Percentiles rank a stretch among this genome's conserved stretches.
Conservation (phyloP, 2,797 vertebrate species). For the Peromyscus eremicus region DNA sequence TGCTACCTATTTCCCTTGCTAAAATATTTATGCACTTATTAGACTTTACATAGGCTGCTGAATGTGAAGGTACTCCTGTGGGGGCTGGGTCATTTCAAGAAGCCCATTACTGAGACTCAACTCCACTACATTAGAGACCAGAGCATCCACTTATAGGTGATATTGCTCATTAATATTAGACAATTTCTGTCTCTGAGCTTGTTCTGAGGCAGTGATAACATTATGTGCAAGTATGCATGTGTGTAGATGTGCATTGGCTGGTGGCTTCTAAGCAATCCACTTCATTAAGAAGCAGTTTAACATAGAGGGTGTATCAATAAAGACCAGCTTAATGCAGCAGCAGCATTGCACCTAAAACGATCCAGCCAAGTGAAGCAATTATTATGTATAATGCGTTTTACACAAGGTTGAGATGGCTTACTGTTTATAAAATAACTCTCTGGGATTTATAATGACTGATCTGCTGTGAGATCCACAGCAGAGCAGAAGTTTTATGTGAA, state of each 20-base stretch:
- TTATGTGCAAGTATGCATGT: constrained; percentile 59
- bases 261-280: constrained; percentile 79
- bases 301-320: constrained; percentile 76
- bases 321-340: constrained; percentile 77
- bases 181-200: constrained; percentile 85
- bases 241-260: not conserved
- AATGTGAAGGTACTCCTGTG: constrained; percentile 82
- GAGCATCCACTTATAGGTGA: constrained; percentile 78
- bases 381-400: constrained; percentile 83
- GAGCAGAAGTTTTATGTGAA: constrained; percentile 66
- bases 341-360: constrained; percentile 75
- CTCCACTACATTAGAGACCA: constrained; percentile 71
- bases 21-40: constrained; percentile 88
- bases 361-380: constrained; percentile 84
- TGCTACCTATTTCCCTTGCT: constrained; percentile 87
- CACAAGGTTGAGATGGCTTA: constrained; percentile 83
- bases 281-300: constrained; percentile 87
- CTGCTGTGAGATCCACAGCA: constrained; percentile 68
- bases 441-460: constrained; percentile 75
- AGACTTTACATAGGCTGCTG: constrained; percentile 86
- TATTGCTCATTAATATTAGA: constrained; percentile 86
- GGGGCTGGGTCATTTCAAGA: constrained; percentile 84
- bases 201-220: constrained; percentile 83
- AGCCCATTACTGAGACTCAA: constrained; percentile 82
- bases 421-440: constrained; percentile 83